Percentiles rank a stretch among this genome's conserved stretches.
phyloP scores from a whole-genome alignment of 2,888 invertebrate genomes.

The Chrysina gloriosa region DNA sequence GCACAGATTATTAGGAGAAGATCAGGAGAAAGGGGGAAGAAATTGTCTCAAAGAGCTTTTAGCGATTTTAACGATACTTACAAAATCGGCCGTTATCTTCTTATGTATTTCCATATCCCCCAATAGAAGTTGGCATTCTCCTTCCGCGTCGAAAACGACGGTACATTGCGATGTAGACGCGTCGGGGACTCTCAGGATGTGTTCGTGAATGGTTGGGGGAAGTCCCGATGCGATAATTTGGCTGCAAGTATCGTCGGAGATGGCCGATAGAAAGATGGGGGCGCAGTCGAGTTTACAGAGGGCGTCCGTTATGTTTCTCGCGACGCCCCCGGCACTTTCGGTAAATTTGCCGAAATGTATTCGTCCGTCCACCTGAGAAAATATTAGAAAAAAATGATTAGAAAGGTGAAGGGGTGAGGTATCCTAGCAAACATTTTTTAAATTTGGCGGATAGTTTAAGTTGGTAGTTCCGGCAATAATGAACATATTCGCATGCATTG shows the following conservation, averaged over 20 bases:
- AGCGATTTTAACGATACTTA: conserved; percentile 64
- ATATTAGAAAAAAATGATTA: no score
- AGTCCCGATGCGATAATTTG: conserved; percentile 58
- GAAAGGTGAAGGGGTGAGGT: no score
- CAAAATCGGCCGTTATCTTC: conserved; percentile 74
- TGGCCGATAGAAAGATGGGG: conserved; percentile 78
- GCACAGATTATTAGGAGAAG: no score
- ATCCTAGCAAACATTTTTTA: no score
- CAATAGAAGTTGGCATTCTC: conserved; percentile 83
- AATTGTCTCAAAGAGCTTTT: background rate
- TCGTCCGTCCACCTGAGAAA: conserved; percentile 80
- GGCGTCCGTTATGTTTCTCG: conserved; percentile 90
- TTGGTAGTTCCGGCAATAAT: no score
- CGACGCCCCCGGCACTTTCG: conserved; percentile 88
- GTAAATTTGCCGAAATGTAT: conserved; percentile 76
- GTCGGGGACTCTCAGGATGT: conserved; percentile 49
- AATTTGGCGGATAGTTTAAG: no score
- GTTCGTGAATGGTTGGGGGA: background rate
- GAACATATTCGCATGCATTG: no score
- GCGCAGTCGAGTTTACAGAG: conserved; percentile 77
- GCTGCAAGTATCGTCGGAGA: conserved; percentile 79
- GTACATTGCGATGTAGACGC: conserved; percentile 79
- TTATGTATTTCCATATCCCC: conserved; percentile 88
- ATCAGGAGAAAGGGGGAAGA: no score
- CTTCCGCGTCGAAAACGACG: conserved; percentile 77